Conservation (phyloP, 1,140 invertebrate species). For the Luehdorfia chinensis region DNA sequence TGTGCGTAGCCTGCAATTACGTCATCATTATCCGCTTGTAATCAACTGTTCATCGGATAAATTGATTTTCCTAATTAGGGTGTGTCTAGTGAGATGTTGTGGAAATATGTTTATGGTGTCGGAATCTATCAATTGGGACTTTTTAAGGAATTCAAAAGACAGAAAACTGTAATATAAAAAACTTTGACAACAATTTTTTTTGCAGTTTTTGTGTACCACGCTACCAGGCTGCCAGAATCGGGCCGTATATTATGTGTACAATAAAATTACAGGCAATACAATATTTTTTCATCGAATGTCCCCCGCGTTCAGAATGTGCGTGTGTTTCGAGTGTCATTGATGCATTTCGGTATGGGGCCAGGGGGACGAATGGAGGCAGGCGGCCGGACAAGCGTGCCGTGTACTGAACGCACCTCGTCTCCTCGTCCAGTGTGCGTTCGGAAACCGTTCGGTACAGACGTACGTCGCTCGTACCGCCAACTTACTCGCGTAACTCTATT, state of each 20-base stretch:
- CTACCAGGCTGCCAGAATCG: too few species aligned
- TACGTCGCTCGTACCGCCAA: constrained; percentile 38
- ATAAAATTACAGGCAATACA: constrained; percentile 4
- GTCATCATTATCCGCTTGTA: constrained; percentile 53
- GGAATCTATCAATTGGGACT: too few species aligned
- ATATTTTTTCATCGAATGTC: constrained; percentile 64
- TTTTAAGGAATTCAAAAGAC: too few species aligned
- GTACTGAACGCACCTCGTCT: constrained; percentile 49
- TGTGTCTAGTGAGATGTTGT: constrained; percentile 14
- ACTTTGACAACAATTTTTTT: too few species aligned
- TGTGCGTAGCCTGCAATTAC: constrained; percentile 46
- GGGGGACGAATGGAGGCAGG: constrained; percentile 51
- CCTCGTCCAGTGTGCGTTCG: constrained; percentile 56
- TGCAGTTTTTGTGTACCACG: too few species aligned
- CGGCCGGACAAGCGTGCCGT: constrained; percentile 51
- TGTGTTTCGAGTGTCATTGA: constrained; percentile 71
- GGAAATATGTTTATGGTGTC: too few species aligned
- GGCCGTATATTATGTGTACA: background rate
- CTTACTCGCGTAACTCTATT: constrained; percentile 64
- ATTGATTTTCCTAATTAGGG: constrained; percentile 52
- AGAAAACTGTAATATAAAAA: too few species aligned
- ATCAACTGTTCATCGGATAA: constrained; percentile 47
- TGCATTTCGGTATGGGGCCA: constrained; percentile 68
- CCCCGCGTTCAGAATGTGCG: constrained; percentile 60
- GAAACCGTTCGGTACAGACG: constrained; percentile 37